A percentile compares a stretch with the other conserved stretches of the same genome.
Conservation (phyloP, 2,888 invertebrate genomes). For the Actias luna region DNA sequence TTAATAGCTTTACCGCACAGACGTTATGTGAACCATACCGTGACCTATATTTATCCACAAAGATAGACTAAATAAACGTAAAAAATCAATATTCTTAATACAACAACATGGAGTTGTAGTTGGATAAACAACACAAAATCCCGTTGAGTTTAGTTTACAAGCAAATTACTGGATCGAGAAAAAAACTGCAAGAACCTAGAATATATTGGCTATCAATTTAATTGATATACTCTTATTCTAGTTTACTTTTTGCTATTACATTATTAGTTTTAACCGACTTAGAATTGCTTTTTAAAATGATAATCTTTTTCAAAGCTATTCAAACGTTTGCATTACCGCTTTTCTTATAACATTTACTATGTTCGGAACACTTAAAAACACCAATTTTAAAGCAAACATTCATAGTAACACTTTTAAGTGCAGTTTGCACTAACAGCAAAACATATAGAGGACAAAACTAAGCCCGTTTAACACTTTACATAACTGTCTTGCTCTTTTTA, state of each 20-base stretch:
- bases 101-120: no score
- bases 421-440: constrained; percentile 11
- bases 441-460: constrained; percentile 8
- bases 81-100: no score
- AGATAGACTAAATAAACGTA: neutral
- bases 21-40: neutral
- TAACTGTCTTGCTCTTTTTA: constrained; percentile 15
- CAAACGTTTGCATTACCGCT: neutral
- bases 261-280: neutral
- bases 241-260: neutral
- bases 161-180: no score
- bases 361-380: neutral
- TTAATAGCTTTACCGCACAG: neutral
- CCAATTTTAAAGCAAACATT: constrained; percentile 1
- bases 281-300: neutral
- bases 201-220: neutral
- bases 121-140: no score
- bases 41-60: neutral
- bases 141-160: no score
- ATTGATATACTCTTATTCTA: neutral
- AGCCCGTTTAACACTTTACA: constrained; percentile 17
- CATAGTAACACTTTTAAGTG: constrained; percentile 6
- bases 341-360: neutral
- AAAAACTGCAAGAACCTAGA: neutral
- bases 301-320: neutral